Evolutionary conservation across 2,888 invertebrate species (phyloP).

Genomic region (Andrena haemorrhoa): DNA sequence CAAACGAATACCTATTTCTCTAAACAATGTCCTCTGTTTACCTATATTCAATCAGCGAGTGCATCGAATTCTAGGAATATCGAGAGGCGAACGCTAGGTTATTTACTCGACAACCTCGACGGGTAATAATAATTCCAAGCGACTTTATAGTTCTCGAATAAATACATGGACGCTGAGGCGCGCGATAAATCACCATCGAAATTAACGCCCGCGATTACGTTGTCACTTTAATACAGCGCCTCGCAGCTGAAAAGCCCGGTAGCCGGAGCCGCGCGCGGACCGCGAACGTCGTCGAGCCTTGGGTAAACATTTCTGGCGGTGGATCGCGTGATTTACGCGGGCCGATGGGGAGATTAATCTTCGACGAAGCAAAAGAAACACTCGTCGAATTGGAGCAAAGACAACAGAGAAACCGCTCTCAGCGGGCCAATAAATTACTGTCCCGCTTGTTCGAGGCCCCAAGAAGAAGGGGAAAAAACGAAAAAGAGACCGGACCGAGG

Average conservation of each 20-base stretch:
- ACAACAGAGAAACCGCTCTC: neutral
- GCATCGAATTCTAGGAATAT: neutral
- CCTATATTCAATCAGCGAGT: neutral
- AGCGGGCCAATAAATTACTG: slow-evolving; percentile 1
- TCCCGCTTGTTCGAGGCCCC: neutral
- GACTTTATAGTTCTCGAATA: neutral
- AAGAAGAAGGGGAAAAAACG: neutral
- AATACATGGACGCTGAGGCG: neutral
- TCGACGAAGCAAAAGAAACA: slow-evolving; percentile 1
- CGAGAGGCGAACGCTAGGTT: neutral
- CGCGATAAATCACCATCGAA: slow-evolving; percentile 7
- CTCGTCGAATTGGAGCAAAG: slow-evolving; percentile 7
- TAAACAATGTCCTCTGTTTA: neutral
- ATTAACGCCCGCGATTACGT: neutral
- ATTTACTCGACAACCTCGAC: neutral
- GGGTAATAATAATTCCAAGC: neutral
- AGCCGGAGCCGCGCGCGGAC: neutral
- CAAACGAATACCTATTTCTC: neutral
- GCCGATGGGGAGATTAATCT: slow-evolving; percentile 8
- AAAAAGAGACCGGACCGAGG: neutral
- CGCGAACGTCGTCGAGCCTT: neutral
- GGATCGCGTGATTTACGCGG: slow-evolving; percentile 1
- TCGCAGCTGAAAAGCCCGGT: neutral
- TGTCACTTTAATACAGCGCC: neutral
- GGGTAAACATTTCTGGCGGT: neutral